A percentile compares a stretch with the other conserved stretches of the same genome.
Conservation (phyloP, 2,113 vertebrate genomes). For the Lucifuga dentata region DNA sequence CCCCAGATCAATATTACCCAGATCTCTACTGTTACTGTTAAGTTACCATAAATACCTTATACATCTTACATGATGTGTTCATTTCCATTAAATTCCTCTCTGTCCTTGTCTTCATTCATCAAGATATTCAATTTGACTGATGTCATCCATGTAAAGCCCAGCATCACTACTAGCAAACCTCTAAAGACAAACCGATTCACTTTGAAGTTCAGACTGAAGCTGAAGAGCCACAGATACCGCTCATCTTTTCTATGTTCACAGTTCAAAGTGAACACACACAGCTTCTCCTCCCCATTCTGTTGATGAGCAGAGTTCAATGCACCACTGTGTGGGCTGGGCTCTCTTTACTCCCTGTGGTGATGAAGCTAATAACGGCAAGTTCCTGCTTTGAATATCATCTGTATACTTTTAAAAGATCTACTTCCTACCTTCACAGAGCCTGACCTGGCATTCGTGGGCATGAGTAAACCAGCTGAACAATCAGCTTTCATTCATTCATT, state of each 20-base stretch:
- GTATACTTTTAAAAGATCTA: too few species aligned
- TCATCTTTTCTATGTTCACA: not conserved
- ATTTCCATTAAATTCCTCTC: slow-evolving; percentile 7
- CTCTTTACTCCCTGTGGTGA: slow-evolving; percentile 20
- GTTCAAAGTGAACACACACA: slow-evolving; percentile 21
- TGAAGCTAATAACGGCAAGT: slow-evolving; percentile 29
- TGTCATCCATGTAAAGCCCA: not conserved
- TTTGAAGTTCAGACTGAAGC: slow-evolving; percentile 36
- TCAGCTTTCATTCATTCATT: too few species aligned
- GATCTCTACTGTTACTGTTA: slow-evolving; percentile 28
- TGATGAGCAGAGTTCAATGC: slow-evolving; percentile 29
- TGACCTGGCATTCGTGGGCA: too few species aligned
- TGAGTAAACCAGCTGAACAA: too few species aligned
- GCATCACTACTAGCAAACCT: not conserved
- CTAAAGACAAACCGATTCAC: not conserved
- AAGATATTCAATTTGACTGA: not conserved
- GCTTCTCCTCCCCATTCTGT: slow-evolving; percentile 6
- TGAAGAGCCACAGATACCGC: not conserved
- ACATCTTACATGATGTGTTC: slow-evolving; percentile 15
- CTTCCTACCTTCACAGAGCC: too few species aligned
- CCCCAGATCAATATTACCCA: slow-evolving; percentile 24
- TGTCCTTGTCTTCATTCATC: slow-evolving; percentile 2
- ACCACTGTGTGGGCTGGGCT: slow-evolving; percentile 8
- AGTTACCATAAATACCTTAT: slow-evolving; percentile 14
- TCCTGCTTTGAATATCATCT: slow-evolving; percentile 11